Evolutionary conservation across 2,888 invertebrate genomes (phyloP).

Genomic region (Tenthredo livida): DNA sequence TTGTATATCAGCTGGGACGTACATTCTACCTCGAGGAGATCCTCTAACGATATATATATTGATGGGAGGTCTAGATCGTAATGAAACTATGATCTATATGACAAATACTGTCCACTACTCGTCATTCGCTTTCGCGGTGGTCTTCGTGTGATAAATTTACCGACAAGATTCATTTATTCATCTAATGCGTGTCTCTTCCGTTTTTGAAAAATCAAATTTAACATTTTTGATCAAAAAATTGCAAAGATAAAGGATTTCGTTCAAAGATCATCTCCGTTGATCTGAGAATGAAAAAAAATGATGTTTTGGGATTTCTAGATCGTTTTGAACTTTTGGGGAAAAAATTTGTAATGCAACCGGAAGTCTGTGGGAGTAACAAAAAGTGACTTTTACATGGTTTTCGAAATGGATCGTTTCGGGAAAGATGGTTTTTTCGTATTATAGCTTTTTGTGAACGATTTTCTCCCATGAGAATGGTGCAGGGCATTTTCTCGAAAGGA

Average conservation of each 20-base stretch:
- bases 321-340: not conserved
- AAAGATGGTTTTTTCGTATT: not conserved
- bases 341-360: not conserved
- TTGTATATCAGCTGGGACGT: not conserved
- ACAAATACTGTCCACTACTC: slow-evolving; percentile 65
- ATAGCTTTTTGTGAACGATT: not conserved
- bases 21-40: slow-evolving; percentile 19
- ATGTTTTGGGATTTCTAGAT: not conserved
- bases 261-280: not conserved
- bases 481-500: slow-evolving; percentile 33
- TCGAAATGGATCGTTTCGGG: not conserved
- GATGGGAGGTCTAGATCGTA: slow-evolving; percentile 32
- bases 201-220: not conserved
- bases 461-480: not conserved
- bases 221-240: not conserved
- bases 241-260: not conserved
- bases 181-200: not conserved
- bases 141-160: slow-evolving; percentile 47
- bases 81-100: slow-evolving; percentile 59
- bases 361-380: not conserved
- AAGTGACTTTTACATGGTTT: not conserved
- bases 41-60: slow-evolving; percentile 14
- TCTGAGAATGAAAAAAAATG: not conserved
- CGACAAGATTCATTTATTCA: no score
- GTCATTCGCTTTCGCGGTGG: slow-evolving; percentile 60